Evolutionary conservation across 2,113 vertebrate genomes (phyloP), one percentile per base, ranked within the genome.

Genomic region (Elachura formosa): DNA sequence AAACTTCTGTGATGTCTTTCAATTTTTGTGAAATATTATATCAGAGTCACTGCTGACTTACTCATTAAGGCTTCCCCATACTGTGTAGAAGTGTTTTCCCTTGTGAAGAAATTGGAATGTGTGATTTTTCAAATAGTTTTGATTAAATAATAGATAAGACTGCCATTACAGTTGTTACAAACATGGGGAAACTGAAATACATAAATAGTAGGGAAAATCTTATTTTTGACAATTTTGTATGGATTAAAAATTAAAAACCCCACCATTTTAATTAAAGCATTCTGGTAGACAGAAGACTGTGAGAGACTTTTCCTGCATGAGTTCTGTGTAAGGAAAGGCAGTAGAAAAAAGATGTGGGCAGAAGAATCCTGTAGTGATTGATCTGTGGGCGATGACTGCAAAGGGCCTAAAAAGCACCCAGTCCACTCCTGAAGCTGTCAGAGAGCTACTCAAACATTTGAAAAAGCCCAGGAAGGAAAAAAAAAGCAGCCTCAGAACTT

Each of bases 81-180:
- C 25, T 4, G 9, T n/a, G 86, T 46, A 90, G 71, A 76, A 87
- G 26, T 23, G 46, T 74, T 93, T 92, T 92, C 76, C 83, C 84
- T 72, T 64, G 68, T 22, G 89, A 78, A 93, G 55, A 89, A 62
- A 43, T 12, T 77, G 68, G 56, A 40, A 90, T 93, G 69, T 28
- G 26, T 62, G 87, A 88, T 71, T 84, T 91, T 82, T 87, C 85
- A 88, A 93, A 77, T 22, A 80, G 72, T 80, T 91, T 93, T 86
- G 82, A 77, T 86, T 77, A 34, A 88, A 24, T 9, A 26, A 49
- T 23, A 51, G 74, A 76, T 89, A 91, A 91, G 29, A 84, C 83
- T 86, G 75, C 68, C 72, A 56, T 64, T 71, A 86, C 31, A 59
- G 59, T 66, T 69, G 31, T 74, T 89, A 41, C 0, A 4, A 87